phyloP scores from a whole-genome alignment of 2,797 vertebrate genomes.

The Tympanoctomys barrerae region DNA sequence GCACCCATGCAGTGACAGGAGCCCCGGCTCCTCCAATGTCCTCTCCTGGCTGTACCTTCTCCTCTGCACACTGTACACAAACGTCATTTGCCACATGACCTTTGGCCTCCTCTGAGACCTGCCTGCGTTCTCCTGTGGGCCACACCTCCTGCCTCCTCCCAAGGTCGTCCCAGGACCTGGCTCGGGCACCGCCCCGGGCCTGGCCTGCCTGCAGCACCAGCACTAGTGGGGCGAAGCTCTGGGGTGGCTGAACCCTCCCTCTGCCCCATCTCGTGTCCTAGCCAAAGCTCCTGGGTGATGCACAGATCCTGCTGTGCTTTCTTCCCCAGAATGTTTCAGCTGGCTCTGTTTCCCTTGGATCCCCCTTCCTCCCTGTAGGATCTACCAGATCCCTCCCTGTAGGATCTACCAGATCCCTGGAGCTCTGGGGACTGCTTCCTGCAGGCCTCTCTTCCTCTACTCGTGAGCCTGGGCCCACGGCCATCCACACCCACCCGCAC shows the following conservation, averaged over 20 bases:
- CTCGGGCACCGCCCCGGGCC: not conserved
- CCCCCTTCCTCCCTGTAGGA: not conserved
- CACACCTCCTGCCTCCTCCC: not conserved
- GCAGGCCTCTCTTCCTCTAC: not conserved
- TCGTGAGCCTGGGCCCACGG: not conserved
- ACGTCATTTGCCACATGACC: not conserved
- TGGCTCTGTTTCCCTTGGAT: conserved; percentile 71
- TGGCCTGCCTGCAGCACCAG: not conserved
- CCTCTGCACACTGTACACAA: not conserved
- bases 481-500: rapidly evolving
- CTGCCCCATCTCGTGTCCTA: not conserved
- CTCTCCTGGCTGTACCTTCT: too few species aligned
- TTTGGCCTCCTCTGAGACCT: not conserved
- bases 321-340: conserved; percentile 19
- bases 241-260: not conserved
- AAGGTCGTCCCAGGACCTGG: not conserved
- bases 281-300: not conserved
- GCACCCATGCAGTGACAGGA: not conserved
- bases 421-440: not conserved
- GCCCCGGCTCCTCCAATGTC: not conserved
- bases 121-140: not conserved
- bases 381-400: not conserved
- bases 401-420: not conserved
- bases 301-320: not conserved
- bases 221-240: not conserved